These are phyloP conservation scores for Dendroctonus ponderosae DNA, from an alignment of 1,140 invertebrate genomes.

Conservation along the genomic window DNA sequence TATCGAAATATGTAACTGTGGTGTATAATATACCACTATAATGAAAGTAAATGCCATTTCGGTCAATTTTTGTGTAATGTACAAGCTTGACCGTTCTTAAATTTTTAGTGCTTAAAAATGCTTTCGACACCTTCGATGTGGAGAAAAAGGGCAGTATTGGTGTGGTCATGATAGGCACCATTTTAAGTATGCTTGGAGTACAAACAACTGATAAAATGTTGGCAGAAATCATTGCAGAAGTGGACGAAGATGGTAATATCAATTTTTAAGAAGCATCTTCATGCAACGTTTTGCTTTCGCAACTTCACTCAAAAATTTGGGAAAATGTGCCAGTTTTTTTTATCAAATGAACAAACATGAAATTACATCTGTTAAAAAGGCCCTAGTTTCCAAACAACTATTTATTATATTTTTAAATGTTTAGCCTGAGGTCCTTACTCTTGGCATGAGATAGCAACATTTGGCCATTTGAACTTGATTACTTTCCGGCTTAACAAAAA, in stretches of 20 bases:
- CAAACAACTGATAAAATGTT: constrained; percentile 66
- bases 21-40: neutral
- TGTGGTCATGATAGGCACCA: constrained; percentile 71
- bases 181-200: constrained; percentile 76
- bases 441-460: neutral
- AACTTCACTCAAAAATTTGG: neutral
- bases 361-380: neutral
- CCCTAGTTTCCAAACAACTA: neutral
- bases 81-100: neutral
- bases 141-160: constrained; percentile 73
- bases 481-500: neutral
- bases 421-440: neutral
- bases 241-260: constrained; percentile 41
- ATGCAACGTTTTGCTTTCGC: neutral
- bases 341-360: neutral
- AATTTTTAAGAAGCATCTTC: neutral
- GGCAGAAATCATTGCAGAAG: constrained; percentile 49
- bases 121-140: constrained; percentile 80
- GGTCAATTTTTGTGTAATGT: neutral
- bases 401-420: neutral
- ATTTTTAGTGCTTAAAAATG: constrained; percentile 68
- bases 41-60: neutral
- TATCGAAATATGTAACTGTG: neutral
- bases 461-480: no score
- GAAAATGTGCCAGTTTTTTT: neutral